Conservation (phyloP, 2,113 vertebrate genomes). For the Empidonax alnorum region DNA sequence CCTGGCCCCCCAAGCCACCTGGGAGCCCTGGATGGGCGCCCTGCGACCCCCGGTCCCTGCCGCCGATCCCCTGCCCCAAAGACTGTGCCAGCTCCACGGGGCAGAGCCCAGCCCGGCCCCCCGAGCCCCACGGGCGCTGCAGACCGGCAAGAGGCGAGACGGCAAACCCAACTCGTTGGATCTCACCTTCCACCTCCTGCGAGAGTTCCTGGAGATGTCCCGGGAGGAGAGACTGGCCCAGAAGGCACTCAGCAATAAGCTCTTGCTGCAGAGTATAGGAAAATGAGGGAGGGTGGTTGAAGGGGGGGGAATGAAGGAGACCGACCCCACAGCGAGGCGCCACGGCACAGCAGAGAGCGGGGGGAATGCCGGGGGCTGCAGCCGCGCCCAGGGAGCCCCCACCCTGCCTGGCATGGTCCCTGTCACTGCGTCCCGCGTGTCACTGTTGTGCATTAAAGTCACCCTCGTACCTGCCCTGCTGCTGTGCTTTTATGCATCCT, state of each 20-base stretch:
- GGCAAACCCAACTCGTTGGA: conserved; percentile 71
- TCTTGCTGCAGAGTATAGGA: conserved; percentile 72
- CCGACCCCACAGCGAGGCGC: neutral
- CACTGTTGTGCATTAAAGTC: conserved; percentile 44
- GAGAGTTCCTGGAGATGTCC: conserved; percentile 72
- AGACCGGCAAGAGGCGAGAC: conserved; percentile 9
- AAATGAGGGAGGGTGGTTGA: conserved; percentile 39
- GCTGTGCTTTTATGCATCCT: neutral
- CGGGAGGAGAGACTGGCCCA: conserved; percentile 73
- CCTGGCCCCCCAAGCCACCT: neutral
- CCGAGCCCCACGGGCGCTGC: neutral
- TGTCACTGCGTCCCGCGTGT: neutral
- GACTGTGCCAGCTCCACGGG: neutral
- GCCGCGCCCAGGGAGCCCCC: neutral
- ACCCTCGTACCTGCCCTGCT: conserved; percentile 1
- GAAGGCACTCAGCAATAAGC: conserved; percentile 71
- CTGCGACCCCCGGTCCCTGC: neutral
- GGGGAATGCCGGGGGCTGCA: neutral
- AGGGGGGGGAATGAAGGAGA: neutral
- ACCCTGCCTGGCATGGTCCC: neutral
- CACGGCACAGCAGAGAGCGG: neutral
- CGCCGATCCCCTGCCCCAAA: neutral
- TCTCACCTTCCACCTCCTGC: conserved; percentile 74
- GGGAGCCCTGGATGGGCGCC: neutral
- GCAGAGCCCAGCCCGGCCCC: neutral